A percentile compares a stretch with the other conserved stretches of the same genome.
phyloP scores from a whole-genome alignment of 2,113 vertebrate genomes.

The Phyllostomus hastatus region DNA sequence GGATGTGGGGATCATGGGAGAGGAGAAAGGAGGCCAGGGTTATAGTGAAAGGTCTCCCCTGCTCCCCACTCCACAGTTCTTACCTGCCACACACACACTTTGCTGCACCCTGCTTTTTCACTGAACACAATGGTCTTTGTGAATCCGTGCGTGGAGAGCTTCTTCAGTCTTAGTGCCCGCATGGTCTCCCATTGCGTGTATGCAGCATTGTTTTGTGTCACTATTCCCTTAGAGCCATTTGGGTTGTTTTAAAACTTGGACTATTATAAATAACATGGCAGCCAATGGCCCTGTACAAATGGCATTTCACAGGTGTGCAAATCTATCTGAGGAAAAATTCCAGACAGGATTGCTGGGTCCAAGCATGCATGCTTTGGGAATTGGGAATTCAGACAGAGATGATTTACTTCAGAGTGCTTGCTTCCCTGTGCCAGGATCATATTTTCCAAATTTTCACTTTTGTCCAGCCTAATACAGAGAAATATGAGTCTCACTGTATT shows the following conservation, averaged over 20 bases:
- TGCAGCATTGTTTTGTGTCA: neutral
- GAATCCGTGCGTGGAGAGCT: neutral
- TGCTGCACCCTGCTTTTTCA: too few species aligned
- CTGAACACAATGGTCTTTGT: neutral
- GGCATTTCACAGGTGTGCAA: neutral
- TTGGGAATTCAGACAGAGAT: neutral
- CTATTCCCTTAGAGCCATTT: neutral
- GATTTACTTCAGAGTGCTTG: neutral
- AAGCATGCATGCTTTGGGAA: neutral
- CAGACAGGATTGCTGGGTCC: neutral
- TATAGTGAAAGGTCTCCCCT: neutral
- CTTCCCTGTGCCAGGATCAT: neutral
- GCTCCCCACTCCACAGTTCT: neutral
- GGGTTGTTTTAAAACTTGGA: neutral
- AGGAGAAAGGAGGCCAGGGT: neutral
- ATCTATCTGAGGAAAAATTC: neutral
- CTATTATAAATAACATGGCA: neutral
- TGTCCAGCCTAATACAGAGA: neutral
- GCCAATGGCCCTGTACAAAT: neutral
- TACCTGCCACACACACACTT: fast-evolving
- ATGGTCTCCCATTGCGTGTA: neutral
- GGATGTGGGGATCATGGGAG: neutral
- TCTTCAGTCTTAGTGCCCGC: neutral
- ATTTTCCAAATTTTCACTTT: neutral
- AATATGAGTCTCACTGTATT: neutral